phyloP scores from a whole-genome alignment of 2,888 invertebrate genomes.

The Oligia strigilis region DNA sequence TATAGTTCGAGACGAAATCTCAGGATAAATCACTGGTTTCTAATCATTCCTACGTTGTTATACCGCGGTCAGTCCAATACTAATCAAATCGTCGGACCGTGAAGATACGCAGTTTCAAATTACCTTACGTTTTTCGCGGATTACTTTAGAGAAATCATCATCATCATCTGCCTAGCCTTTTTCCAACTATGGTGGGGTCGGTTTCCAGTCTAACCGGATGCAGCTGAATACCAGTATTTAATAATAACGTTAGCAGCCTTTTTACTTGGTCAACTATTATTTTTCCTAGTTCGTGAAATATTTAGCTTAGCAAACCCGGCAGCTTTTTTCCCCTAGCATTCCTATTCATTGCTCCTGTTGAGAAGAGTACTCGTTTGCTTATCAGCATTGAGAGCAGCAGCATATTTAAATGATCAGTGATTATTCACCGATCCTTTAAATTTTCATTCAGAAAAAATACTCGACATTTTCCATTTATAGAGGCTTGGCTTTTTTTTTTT shows the following conservation, averaged over 20 bases:
- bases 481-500: neutral
- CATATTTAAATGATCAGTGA: neutral
- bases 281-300: neutral
- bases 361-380: neutral
- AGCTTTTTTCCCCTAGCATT: neutral
- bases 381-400: neutral
- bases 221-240: too few relatives aligned
- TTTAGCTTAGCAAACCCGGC: neutral
- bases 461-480: neutral
- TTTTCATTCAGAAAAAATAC: too few relatives aligned
- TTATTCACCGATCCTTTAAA: too few relatives aligned
- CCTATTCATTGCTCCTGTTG: neutral
- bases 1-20: neutral
- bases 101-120: neutral
- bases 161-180: neutral
- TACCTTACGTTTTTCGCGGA: neutral
- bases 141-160: neutral
- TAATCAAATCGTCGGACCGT: neutral
- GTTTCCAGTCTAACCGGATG: too few relatives aligned
- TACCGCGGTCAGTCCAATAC: constrained; percentile 10
- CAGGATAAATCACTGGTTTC: neutral
- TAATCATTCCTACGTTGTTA: constrained; percentile 4
- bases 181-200: neutral
- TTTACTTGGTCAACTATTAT: neutral
- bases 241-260: neutral